Evolutionary conservation across 2,113 vertebrate genomes (phyloP).

Genomic region (Gasterosteus nipponicus): DNA sequence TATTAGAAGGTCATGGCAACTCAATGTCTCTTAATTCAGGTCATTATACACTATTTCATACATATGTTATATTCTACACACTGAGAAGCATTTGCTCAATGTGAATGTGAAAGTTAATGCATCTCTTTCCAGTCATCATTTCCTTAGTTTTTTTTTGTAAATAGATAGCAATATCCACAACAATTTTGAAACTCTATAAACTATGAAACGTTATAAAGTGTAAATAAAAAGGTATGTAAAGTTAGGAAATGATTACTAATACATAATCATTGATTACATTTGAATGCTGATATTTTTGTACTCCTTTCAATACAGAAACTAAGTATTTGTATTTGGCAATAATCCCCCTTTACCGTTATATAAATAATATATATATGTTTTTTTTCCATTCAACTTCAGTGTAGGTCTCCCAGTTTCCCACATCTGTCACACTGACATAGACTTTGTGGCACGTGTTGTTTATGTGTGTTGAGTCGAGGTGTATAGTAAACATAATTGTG

Average conservation of each 20-base stretch:
- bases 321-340: background rate
- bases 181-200: background rate
- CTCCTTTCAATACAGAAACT: background rate
- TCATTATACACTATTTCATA: background rate
- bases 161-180: no score
- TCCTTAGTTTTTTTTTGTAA: no score
- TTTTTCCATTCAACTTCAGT: background rate
- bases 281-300: background rate
- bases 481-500: background rate
- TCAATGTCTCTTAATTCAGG: background rate
- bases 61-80: background rate
- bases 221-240: no score
- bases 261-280: background rate
- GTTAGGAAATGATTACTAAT: no score
- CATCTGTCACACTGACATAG: background rate
- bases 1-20: background rate
- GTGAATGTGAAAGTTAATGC: background rate
- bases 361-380: background rate
- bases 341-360: background rate
- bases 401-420: background rate
- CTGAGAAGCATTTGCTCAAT: background rate
- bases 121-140: background rate
- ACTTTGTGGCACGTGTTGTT: background rate
- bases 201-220: background rate
- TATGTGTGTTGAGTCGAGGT: no score